Evolutionary conservation across 2,113 vertebrate genomes (phyloP).

Genomic region (Sterna hirundo): DNA sequence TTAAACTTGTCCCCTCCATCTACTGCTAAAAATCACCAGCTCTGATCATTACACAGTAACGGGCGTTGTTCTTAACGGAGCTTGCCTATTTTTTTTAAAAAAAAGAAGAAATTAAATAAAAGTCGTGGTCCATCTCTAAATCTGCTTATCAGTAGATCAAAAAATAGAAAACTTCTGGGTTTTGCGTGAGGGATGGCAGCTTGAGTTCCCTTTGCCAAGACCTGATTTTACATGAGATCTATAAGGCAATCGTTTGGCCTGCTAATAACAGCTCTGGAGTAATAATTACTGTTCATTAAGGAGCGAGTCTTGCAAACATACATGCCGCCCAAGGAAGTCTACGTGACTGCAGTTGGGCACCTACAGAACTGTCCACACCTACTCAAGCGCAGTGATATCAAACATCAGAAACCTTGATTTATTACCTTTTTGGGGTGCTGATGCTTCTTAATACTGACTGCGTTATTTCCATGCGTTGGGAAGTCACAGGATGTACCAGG

Average conservation of each 20-base stretch:
- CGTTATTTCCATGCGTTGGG: not conserved
- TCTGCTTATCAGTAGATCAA: not conserved
- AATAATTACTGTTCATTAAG: not conserved
- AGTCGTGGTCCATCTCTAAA: not conserved
- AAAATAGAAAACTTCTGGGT: not conserved
- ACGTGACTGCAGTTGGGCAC: not conserved
- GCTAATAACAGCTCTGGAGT: not conserved
- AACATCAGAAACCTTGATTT: not conserved
- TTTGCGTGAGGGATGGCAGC: not conserved
- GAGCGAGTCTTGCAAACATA: not conserved
- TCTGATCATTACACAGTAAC: not conserved
- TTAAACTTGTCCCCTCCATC: not conserved
- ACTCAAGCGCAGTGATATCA: not conserved
- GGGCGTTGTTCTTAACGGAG: not conserved
- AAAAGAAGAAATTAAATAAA: not conserved
- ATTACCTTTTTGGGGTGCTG: not conserved
- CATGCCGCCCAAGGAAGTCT: not conserved
- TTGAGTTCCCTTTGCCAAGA: not conserved
- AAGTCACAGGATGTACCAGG: not conserved
- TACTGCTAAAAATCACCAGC: constrained; percentile 1
- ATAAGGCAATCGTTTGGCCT: not conserved
- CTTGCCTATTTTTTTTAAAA: not conserved
- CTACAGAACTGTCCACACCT: not conserved
- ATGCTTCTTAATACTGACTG: not conserved
- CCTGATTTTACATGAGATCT: not conserved